These are phyloP conservation scores for Phataginus tricuspis DNA, from an alignment of 2,797 vertebrate genomes.

Conservation along the genomic window DNA sequence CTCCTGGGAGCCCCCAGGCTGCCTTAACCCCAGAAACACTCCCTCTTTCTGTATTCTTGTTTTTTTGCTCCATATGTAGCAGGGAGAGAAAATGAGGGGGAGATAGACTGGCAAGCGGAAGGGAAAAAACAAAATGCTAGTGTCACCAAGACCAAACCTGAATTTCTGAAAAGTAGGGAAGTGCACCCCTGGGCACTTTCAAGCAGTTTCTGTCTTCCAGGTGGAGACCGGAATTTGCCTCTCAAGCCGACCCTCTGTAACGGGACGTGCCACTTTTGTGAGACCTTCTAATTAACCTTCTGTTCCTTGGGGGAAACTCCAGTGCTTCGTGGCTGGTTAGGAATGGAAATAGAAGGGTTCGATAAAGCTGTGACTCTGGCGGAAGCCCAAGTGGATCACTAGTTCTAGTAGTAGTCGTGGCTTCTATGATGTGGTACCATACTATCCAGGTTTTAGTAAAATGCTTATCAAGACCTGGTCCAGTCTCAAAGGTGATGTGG, in stretches of 20 bases:
- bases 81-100: background rate
- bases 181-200: background rate
- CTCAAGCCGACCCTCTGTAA: background rate
- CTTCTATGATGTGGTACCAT: background rate
- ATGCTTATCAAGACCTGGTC: background rate
- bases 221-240: constrained; percentile 27
- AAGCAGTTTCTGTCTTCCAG: background rate
- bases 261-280: background rate
- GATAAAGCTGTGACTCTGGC: background rate
- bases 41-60: background rate
- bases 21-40: background rate
- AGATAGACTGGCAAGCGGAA: background rate
- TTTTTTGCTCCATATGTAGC: background rate
- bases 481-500: background rate
- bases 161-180: background rate
- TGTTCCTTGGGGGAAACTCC: background rate
- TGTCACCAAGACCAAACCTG: background rate
- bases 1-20: background rate
- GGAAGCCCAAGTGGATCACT: background rate
- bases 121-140: background rate
- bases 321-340: background rate
- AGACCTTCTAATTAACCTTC: background rate
- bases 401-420: background rate
- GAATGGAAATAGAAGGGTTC: background rate
- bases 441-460: background rate